Conservation (phyloP, 1,140 invertebrate species). For the Microplitis mediator region DNA sequence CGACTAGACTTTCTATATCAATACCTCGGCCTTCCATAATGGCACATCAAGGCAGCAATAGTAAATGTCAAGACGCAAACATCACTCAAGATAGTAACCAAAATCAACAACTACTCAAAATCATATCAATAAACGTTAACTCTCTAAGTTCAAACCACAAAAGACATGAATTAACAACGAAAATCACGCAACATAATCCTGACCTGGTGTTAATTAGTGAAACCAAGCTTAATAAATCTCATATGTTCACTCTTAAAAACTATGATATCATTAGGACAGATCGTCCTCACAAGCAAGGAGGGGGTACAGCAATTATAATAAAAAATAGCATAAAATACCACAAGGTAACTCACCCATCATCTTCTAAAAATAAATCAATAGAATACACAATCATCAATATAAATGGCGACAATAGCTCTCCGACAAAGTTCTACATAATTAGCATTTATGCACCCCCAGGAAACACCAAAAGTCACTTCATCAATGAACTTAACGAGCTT, state of each 20-base stretch:
- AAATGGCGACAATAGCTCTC: not conserved
- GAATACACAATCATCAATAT: conserved; percentile 47
- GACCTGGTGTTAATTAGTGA: conserved; percentile 5
- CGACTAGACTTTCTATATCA: too few species aligned
- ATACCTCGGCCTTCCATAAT: too few species aligned
- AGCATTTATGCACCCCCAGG: not conserved
- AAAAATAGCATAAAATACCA: not conserved
- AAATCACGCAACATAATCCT: not conserved
- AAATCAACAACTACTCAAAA: not conserved
- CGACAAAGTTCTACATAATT: not conserved
- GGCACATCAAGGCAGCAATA: not conserved
- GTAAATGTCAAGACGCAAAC: too few species aligned
- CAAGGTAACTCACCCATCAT: not conserved
- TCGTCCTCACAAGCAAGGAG: not conserved
- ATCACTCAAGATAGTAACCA: too few species aligned
- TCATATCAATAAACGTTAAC: conserved; percentile 1
- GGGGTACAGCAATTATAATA: conserved; percentile 19
- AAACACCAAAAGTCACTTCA: not conserved
- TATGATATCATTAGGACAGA: conserved; percentile 4
- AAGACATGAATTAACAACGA: not conserved
- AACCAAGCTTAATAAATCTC: conserved; percentile 1
- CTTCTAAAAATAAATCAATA: not conserved
- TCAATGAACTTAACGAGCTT: conserved; percentile 3
- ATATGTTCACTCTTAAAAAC: not conserved
- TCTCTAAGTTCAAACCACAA: not conserved